Evolutionary conservation across 2,888 invertebrate species (phyloP), one percentile per base, ranked within the genome.

Genomic region (Sesamia inferens): DNA sequence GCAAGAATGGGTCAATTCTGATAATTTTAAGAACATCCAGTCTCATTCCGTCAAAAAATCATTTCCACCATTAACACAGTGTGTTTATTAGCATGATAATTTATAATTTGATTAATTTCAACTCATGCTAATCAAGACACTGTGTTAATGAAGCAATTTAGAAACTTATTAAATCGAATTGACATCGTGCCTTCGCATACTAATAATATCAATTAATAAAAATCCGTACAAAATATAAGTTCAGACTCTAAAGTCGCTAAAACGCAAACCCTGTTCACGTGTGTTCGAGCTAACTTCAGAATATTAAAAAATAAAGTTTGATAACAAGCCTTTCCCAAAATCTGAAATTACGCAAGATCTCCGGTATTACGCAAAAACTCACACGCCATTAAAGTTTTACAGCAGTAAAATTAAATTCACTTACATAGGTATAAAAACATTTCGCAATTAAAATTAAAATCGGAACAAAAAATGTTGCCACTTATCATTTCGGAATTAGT

Each of bases 401-500:
- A 48, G 31, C 22, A 61, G 5, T 73, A 48, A 73, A 78, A 72
- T 42, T 62, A 71, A 79, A 55, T 16, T 31, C 24, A 42, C 22
- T 14, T 4, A 39, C 3, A n/a, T n/a, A n/a, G 39, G 39, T 39
- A 10, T 31, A 55, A 75, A 73, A 71, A 31, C 10, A 73, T 75
- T 75, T 48, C 55, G 79, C 55, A 75, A 71, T 62, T 79, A 71
- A 71, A 75, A 79, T 79, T 72, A 73, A 79, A 72, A 72, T 42
- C 13, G 8, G 39, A 48, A 48, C 54, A 58, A 74, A 78, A 24
- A 58, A 19, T 7, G 42, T 31, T 47, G 14, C 22, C 31, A 19
- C n/a, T n/a, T 24, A 39, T 24, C 47, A 67, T 58, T 22, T 24
- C 57, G 70, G 70, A 78, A 74, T 42, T 57, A n/a, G 5, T 71